Conservation (phyloP, 2,113 vertebrate genomes). For the Pycnonotus jocosus region DNA sequence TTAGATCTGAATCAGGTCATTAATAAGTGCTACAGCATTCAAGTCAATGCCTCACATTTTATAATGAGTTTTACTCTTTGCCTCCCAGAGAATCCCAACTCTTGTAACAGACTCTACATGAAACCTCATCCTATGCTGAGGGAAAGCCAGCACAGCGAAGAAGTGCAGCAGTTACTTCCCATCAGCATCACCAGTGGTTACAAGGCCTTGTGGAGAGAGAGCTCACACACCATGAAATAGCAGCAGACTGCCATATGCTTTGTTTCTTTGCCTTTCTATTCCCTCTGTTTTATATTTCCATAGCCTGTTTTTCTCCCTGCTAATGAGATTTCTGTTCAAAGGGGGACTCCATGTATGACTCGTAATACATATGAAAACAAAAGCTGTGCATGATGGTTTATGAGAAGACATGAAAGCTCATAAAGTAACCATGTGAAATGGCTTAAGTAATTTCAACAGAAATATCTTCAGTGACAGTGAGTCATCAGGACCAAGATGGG, state of each 20-base stretch:
- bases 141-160: neutral
- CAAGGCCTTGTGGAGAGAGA: neutral
- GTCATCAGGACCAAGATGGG: neutral
- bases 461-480: neutral
- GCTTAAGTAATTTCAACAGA: neutral
- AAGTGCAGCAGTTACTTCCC: neutral
- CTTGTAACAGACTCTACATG: neutral
- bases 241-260: neutral
- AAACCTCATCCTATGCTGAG: neutral
- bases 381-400: neutral
- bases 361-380: neutral
- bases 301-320: neutral
- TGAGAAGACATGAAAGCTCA: neutral
- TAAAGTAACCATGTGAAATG: neutral
- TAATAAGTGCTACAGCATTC: constrained; percentile 42
- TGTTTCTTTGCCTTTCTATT: neutral
- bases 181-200: neutral
- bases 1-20: constrained; percentile 58
- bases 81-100: neutral
- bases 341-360: neutral
- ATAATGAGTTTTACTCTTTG: constrained; percentile 30
- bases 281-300: neutral
- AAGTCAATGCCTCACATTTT: constrained; percentile 24
- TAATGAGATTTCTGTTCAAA: neutral
- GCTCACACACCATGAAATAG: neutral